phyloP scores from a whole-genome alignment of 1,140 invertebrate genomes.

The Lanistes nyassanus region DNA sequence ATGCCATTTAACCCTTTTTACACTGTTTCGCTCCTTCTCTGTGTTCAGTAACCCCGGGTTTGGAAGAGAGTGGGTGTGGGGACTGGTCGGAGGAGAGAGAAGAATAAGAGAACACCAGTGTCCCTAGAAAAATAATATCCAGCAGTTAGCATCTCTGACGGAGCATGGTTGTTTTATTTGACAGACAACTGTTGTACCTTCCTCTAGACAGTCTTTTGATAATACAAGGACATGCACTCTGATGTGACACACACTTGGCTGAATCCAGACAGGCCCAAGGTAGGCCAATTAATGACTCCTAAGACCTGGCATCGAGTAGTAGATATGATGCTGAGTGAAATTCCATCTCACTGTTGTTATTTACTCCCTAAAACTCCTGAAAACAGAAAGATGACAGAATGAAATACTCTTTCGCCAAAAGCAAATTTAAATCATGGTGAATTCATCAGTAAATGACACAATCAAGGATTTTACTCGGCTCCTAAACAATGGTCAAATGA shows the following conservation, averaged over 20 bases:
- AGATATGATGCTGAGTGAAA: no score
- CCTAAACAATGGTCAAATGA: no score
- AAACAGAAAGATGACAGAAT: no score
- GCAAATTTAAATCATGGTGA: no score
- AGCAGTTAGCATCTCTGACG: background rate
- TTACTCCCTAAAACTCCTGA: no score
- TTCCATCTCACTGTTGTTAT: no score
- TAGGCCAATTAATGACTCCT: no score
- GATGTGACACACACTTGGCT: background rate
- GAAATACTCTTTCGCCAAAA: no score
- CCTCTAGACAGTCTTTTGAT: background rate
- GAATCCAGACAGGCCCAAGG: background rate
- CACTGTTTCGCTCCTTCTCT: background rate
- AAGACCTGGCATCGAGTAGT: no score
- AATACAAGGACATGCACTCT: background rate
- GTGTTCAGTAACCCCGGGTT: background rate
- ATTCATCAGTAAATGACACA: no score
- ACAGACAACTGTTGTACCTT: background rate
- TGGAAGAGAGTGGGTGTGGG: background rate
- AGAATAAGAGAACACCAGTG: background rate
- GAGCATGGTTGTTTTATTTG: background rate
- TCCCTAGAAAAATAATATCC: background rate
- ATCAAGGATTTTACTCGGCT: no score
- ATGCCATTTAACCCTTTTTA: background rate
- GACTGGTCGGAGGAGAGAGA: background rate